phyloP scores from a whole-genome alignment of 2,797 vertebrate species.

The Garrulus glandarius region DNA sequence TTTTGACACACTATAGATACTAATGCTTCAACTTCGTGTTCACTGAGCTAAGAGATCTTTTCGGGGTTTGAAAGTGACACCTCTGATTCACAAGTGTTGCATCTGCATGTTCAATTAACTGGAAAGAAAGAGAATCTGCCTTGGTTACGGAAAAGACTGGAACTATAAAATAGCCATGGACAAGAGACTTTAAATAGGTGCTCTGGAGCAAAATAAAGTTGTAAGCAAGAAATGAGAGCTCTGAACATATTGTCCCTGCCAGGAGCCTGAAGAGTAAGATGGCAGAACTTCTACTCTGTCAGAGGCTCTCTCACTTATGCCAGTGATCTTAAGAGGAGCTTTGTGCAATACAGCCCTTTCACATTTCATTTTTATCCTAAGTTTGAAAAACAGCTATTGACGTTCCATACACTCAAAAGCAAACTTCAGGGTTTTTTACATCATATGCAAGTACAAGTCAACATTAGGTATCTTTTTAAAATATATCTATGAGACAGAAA shows the following conservation, averaged over 20 bases:
- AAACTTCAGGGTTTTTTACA: neutral
- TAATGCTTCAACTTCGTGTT: neutral
- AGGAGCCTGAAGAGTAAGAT: neutral
- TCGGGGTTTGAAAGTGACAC: neutral
- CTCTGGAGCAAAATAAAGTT: conserved; percentile 1
- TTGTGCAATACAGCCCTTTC: neutral
- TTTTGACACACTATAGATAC: neutral
- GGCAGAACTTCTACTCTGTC: neutral
- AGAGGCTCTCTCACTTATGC: neutral
- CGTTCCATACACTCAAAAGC: neutral
- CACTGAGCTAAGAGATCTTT: neutral
- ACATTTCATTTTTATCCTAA: neutral
- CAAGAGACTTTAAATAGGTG: neutral
- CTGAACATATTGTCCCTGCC: rapidly evolving
- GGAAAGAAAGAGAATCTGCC: neutral
- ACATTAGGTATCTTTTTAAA: neutral
- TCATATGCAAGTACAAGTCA: neutral
- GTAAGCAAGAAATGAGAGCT: neutral
- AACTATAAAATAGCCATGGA: neutral
- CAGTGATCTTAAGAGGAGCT: neutral
- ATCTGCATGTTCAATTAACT: neutral
- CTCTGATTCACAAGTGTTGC: neutral
- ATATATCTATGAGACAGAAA: neutral
- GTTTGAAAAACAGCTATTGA: neutral
- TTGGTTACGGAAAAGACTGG: neutral